phyloP scores from a whole-genome alignment of 2,113 vertebrate genomes.

The Forbesichthys agassizii region DNA sequence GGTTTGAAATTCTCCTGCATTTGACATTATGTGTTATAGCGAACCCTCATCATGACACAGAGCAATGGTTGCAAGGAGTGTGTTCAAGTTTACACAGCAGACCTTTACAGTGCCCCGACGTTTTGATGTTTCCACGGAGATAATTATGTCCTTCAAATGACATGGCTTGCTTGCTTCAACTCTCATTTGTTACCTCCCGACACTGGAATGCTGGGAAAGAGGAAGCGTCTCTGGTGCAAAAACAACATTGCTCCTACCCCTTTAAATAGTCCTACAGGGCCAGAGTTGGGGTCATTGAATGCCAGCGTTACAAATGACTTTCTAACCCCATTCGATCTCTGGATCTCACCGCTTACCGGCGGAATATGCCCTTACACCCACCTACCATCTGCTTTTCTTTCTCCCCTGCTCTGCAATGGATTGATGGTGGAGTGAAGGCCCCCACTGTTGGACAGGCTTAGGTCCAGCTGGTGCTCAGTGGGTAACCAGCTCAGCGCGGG shows the following conservation, averaged over 20 bases:
- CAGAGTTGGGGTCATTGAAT: constrained; percentile 30
- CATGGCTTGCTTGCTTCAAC: not conserved
- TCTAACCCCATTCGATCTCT: not conserved
- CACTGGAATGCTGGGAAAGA: constrained; percentile 13
- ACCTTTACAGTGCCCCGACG: not conserved
- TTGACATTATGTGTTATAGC: not conserved
- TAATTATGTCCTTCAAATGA: not conserved
- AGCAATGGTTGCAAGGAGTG: no score
- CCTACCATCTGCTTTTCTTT: constrained; percentile 65
- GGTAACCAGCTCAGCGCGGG: constrained; percentile 20
- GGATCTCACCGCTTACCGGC: constrained; percentile 12
- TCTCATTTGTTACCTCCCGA: constrained; percentile 12
- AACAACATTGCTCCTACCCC: constrained; percentile 6
- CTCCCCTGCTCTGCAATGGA: constrained; percentile 26
- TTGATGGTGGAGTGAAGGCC: constrained; percentile 26
- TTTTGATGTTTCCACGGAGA: constrained; percentile 1
- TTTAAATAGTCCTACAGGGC: constrained; percentile 38
- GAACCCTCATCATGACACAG: not conserved
- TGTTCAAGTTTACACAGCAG: not conserved
- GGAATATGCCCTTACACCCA: constrained; percentile 5
- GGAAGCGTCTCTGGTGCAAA: constrained; percentile 23
- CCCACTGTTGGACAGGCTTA: constrained; percentile 49
- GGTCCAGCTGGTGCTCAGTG: constrained; percentile 65
- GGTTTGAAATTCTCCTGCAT: not conserved
- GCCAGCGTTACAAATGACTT: constrained; percentile 39